These are phyloP conservation scores for Perca flavescens DNA, from an alignment of 2,113 vertebrate species.

Conservation along the genomic window DNA sequence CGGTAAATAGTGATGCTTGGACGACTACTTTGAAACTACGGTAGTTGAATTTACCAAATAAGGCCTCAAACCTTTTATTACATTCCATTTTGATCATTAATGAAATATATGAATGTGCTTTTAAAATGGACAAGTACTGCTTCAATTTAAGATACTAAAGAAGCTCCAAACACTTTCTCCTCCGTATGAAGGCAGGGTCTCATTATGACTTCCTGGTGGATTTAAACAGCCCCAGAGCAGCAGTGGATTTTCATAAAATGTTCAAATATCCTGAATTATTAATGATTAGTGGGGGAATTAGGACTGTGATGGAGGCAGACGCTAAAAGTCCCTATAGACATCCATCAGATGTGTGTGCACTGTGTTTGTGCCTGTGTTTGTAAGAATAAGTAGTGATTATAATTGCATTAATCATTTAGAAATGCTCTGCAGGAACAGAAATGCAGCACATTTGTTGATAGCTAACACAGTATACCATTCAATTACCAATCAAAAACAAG, in stretches of 20 bases:
- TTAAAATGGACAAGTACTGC: neutral
- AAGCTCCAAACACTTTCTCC: neutral
- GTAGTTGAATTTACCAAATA: neutral
- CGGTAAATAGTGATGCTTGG: conserved; percentile 8
- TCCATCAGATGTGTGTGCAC: conserved; percentile 20
- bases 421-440: conserved; percentile 6
- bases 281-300: conserved; percentile 40
- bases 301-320: neutral
- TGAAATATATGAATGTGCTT: neutral
- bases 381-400: conserved; percentile 17
- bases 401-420: conserved; percentile 41
- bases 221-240: conserved; percentile 47
- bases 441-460: neutral
- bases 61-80: neutral
- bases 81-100: neutral
- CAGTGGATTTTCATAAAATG: conserved; percentile 64
- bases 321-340: conserved; percentile 27
- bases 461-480: conserved; percentile 20
- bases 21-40: conserved; percentile 7
- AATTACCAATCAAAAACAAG: conserved; percentile 47
- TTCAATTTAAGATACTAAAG: neutral
- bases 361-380: neutral
- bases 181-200: conserved; percentile 4
- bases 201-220: conserved; percentile 33
- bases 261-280: conserved; percentile 71